Evolutionary conservation across 2,113 vertebrate genomes (phyloP).

Genomic region (Paradoxurus hermaphroditus): DNA sequence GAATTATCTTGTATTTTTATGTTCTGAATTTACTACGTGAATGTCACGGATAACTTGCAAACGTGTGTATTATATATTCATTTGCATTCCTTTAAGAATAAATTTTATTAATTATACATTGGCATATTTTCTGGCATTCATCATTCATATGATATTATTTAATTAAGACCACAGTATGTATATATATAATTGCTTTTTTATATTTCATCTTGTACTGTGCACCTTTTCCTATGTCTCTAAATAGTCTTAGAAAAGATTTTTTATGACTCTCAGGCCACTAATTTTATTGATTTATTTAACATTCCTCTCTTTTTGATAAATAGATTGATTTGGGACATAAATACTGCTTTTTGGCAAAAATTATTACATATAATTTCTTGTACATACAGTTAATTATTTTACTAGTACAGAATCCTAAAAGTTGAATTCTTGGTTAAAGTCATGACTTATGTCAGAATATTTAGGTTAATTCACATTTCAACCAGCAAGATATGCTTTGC

Average conservation of each 20-base stretch:
- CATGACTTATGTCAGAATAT: not conserved
- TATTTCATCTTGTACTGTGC: not conserved
- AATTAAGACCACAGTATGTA: not conserved
- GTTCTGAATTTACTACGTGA: not conserved
- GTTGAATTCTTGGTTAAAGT: not conserved
- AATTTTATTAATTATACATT: not conserved
- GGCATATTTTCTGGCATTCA: not conserved
- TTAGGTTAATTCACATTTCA: not conserved
- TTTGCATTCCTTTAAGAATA: not conserved
- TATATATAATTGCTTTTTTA: not conserved
- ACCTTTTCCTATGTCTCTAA: not conserved
- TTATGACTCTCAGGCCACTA: not conserved
- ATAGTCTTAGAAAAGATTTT: not conserved
- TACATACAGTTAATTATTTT: not conserved
- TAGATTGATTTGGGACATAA: not conserved
- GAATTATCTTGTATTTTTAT: not conserved
- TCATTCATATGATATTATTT: not conserved
- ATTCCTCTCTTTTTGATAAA: not conserved
- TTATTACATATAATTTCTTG: not conserved
- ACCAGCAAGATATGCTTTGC: not conserved
- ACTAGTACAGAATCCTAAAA: not conserved
- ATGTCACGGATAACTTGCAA: not conserved
- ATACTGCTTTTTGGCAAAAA: not conserved
- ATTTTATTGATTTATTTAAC: not conserved
- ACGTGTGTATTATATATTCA: not conserved